Percentiles rank a stretch among this genome's conserved stretches.
phyloP scores from a whole-genome alignment of 2,113 vertebrate species.

The Athene cunicularia region DNA sequence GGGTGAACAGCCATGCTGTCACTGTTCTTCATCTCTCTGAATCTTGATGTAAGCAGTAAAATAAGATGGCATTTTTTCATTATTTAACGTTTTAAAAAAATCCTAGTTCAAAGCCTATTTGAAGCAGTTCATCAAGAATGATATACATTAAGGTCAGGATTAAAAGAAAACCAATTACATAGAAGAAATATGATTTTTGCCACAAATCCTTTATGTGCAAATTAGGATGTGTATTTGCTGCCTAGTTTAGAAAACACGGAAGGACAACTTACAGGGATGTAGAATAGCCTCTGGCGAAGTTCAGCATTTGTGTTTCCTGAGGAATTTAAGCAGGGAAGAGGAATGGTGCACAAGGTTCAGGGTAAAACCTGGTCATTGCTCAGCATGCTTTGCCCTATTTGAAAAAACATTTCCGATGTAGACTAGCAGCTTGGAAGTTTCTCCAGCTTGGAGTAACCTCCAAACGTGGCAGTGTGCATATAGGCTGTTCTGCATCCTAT shows the following conservation, averaged over 20 bases:
- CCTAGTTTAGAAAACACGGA: slow-evolving; percentile 68
- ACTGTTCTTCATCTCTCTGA: slow-evolving; percentile 63
- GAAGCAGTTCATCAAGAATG: slow-evolving; percentile 66
- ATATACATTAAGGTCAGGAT: slow-evolving; percentile 68
- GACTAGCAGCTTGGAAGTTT: not conserved
- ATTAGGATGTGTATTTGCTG: slow-evolving; percentile 67
- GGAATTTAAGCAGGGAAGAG: not conserved
- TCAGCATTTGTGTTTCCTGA: not conserved
- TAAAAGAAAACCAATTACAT: slow-evolving; percentile 75
- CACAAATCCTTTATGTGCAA: slow-evolving; percentile 59
- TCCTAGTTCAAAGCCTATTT: slow-evolving; percentile 70
- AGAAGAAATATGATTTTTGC: slow-evolving; percentile 72
- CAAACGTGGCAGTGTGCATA: accelerated
- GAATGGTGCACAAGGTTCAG: not conserved
- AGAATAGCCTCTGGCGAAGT: slow-evolving; percentile 35
- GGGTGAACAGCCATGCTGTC: slow-evolving; percentile 67
- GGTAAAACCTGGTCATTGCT: not conserved
- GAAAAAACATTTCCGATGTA: not conserved
- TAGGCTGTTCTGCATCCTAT: not conserved
- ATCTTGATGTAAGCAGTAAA: slow-evolving; percentile 71
- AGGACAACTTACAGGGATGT: slow-evolving; percentile 30
- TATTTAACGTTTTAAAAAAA: slow-evolving; percentile 58
- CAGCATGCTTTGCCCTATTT: not conserved
- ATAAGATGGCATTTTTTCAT: slow-evolving; percentile 70
- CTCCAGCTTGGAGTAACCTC: not conserved